These are phyloP conservation scores for Theristus sp. DNA, from an alignment of 2,888 invertebrate genomes.

Conservation along the genomic window DNA sequence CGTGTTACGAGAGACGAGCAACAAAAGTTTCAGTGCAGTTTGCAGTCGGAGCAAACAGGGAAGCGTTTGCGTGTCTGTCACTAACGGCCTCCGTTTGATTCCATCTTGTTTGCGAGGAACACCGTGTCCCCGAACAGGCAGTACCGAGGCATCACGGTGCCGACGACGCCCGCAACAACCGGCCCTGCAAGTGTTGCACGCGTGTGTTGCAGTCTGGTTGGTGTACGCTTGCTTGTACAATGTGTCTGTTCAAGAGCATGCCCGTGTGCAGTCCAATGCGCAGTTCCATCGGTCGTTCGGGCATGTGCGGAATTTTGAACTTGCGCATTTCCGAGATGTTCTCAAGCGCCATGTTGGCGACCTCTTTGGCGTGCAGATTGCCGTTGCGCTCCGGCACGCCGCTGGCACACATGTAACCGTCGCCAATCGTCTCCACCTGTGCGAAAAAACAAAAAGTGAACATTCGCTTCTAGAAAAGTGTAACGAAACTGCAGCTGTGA, in stretches of 20 bases:
- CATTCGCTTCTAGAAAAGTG: background rate
- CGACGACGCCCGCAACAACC: slow-evolving; percentile 6
- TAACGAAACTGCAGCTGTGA: background rate
- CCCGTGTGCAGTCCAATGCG: slow-evolving; percentile 2
- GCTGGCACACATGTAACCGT: slow-evolving; percentile 3
- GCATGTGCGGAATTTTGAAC: slow-evolving; percentile 2
- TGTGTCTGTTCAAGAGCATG: too few relatives aligned
- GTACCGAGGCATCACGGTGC: slow-evolving; percentile 6
- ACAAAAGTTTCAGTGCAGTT: too few relatives aligned
- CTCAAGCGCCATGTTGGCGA: slow-evolving; percentile 1
- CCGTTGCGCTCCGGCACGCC: slow-evolving; percentile 2
- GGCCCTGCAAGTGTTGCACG: too few relatives aligned
- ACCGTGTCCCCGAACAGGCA: slow-evolving; percentile 8
- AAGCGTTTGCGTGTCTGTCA: background rate
- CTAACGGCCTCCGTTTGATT: slow-evolving; percentile 1
- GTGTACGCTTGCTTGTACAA: too few relatives aligned
- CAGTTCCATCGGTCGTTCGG: background rate
- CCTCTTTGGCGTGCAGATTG: slow-evolving; percentile 1
- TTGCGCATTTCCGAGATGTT: background rate
- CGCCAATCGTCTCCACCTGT: slow-evolving; percentile 5
- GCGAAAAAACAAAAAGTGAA: background rate
- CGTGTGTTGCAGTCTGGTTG: too few relatives aligned
- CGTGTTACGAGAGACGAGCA: background rate
- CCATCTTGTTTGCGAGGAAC: slow-evolving; percentile 5
- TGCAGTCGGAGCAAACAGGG: background rate